These are phyloP conservation scores for Pleuronectes platessa DNA, from an alignment of 2,113 vertebrate species.

Conservation along the genomic window DNA sequence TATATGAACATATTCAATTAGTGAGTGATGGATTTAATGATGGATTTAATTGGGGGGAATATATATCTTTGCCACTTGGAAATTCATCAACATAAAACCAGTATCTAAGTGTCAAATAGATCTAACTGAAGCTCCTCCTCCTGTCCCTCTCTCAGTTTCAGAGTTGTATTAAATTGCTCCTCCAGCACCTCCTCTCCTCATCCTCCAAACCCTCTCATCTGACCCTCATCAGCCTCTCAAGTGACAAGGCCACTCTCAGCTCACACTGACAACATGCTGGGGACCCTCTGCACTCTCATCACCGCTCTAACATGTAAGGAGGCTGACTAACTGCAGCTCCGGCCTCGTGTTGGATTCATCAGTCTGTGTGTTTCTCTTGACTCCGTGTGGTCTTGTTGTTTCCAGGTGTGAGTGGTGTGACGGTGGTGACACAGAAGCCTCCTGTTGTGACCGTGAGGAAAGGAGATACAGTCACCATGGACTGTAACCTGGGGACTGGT, in stretches of 20 bases:
- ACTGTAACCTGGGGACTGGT: conserved; percentile 55
- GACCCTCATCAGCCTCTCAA: conserved; percentile 28
- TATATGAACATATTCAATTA: too few species aligned
- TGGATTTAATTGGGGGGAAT: too few species aligned
- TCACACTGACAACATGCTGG: conserved; percentile 63
- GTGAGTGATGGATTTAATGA: too few species aligned
- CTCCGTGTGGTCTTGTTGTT: conserved; percentile 42
- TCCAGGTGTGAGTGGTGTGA: conserved; percentile 59
- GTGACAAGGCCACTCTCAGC: conserved; percentile 31
- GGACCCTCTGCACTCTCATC: conserved; percentile 52
- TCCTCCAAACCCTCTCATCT: conserved; percentile 31
- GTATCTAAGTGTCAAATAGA: too few species aligned
- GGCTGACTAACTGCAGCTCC: conserved; percentile 34
- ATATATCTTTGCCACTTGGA: too few species aligned
- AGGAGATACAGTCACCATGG: conserved; percentile 54
- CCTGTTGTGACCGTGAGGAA: conserved; percentile 45
- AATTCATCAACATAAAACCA: too few species aligned
- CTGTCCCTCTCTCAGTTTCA: conserved; percentile 32
- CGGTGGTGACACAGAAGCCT: conserved; percentile 48
- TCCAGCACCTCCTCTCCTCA: conserved; percentile 54
- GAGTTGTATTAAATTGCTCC: conserved; percentile 33
- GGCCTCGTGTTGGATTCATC: conserved; percentile 37
- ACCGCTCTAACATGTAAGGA: conserved; percentile 62
- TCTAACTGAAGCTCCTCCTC: conserved; percentile 42
- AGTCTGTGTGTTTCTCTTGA: conserved; percentile 31